phyloP scores from a whole-genome alignment of 2,888 invertebrate species.

The Orthosia cruda region DNA sequence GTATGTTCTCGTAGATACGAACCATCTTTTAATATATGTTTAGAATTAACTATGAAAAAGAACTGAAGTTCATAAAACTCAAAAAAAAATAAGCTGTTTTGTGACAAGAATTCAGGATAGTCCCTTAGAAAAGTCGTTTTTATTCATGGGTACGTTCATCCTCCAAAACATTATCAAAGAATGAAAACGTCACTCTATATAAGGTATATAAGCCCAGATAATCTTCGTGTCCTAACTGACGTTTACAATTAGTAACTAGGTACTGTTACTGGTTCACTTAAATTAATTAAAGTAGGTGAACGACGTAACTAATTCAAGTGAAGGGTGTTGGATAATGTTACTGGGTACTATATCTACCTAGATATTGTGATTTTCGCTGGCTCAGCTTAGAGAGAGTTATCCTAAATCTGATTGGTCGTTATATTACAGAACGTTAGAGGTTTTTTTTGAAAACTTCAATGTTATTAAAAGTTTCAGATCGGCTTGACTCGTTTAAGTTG shows the following conservation, averaged over 20 bases:
- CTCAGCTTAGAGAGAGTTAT: conserved; percentile 17
- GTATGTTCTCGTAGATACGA: too few species aligned
- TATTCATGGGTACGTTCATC: not conserved
- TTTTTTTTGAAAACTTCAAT: conserved; percentile 19
- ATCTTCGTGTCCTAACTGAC: conserved; percentile 33
- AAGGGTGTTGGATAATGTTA: conserved; percentile 50
- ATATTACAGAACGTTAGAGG: conserved; percentile 1
- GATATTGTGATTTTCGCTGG: not conserved
- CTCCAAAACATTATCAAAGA: not conserved
- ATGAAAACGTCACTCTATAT: not conserved
- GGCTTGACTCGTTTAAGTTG: too few species aligned
- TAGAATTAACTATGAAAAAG: too few species aligned
- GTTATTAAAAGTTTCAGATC: conserved; percentile 4
- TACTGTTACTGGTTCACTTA: conserved; percentile 68
- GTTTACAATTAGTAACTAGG: conserved; percentile 56
- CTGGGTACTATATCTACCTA: not conserved
- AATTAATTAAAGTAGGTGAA: conserved; percentile 77
- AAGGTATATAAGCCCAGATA: conserved; percentile 30
- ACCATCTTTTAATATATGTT: too few species aligned
- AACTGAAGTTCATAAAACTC: too few species aligned
- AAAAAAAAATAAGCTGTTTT: not conserved
- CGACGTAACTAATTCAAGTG: conserved; percentile 63
- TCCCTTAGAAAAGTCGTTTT: not conserved
- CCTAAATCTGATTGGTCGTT: conserved; percentile 33
- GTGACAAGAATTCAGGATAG: not conserved